Evolutionary conservation across 2,797 vertebrate species (phyloP), one percentile per base, ranked within the genome.

Genomic region (Betta splendens): DNA sequence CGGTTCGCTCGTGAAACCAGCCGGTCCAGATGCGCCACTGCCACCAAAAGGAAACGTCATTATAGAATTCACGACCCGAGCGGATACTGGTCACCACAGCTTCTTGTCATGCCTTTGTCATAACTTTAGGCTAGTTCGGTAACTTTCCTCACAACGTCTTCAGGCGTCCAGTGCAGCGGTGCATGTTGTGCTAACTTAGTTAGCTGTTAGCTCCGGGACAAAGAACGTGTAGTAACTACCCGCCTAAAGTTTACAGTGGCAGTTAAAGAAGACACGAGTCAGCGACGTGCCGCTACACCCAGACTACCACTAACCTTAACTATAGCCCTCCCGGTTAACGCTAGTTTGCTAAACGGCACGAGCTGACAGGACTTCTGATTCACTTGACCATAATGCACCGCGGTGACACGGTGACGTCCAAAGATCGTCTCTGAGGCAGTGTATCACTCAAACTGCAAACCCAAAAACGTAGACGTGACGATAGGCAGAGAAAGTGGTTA

Each of bases 331-430:
- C 11, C 13, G 5, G 5, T 53, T 44, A 64, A n/a, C n/a, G 26
- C 10, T 28, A 16, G 33, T n/a, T 35, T 18, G 2, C 18, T 2
- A 35, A 4, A 16, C 35, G 10, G n/a, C 7, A 37, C 4, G 35
- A 2, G 8, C n/a, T 7, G 13, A 40, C 57, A 15, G 5, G 55
- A 20, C 54, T 52, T 63, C 52, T 28, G 3, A 60, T 20, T 39
- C 3, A 0, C 2, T 3, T 1, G 43, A 36, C 87, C 86, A 80
- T 0, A 51, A 85, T 88, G 81, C 88, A 89, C 54, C 63, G 79
- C 85, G 81, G 53, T 7, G 33, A 39, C 10, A 8, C 1, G 8
- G 1, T n/a, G 6, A 4, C n/a, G 4, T 2, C 2, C 76, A 26
- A 78, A 87, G 86, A 80, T 86, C 82, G 74, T 74, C 56, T 72